A percentile compares a stretch with the other conserved stretches of the same genome.
Evolutionary conservation across 2,888 invertebrate genomes (phyloP).

Genomic region (Dryobotodes eremita): DNA sequence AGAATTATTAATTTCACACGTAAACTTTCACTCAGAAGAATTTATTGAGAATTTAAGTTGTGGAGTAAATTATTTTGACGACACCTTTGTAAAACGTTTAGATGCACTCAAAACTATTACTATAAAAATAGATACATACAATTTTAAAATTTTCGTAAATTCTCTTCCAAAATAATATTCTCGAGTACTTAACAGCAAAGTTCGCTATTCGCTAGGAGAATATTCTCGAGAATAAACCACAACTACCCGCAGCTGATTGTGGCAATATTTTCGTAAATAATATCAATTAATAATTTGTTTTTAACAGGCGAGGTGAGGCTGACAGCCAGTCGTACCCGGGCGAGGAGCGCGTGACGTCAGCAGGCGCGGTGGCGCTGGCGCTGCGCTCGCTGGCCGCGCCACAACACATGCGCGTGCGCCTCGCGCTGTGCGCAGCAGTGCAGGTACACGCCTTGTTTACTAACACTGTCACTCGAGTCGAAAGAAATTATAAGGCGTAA

Average conservation of each 20-base stretch:
- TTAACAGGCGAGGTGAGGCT: constrained; percentile 85
- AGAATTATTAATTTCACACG: too few species aligned
- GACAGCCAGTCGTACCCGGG: constrained; percentile 93
- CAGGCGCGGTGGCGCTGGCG: constrained; percentile 93
- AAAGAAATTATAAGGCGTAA: neutral
- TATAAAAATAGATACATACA: neutral
- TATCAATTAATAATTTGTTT: neutral
- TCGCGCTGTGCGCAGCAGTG: constrained; percentile 88
- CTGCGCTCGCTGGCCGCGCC: constrained; percentile 92
- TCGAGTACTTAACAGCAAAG: neutral
- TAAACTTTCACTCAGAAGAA: neutral
- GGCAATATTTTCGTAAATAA: neutral
- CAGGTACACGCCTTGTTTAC: constrained; percentile 72
- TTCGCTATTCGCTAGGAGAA: neutral
- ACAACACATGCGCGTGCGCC: constrained; percentile 88
- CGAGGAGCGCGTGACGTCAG: constrained; percentile 91
- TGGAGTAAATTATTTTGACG: neutral
- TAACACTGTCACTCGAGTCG: neutral
- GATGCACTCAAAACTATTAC: neutral
- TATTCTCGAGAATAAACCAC: neutral
- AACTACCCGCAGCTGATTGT: neutral
- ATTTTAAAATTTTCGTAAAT: neutral
- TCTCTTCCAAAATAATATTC: neutral
- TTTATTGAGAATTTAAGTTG: neutral
- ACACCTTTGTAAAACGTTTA: neutral